Conservation (phyloP, 2,888 invertebrate genomes). For the Sphaerophoria taeniata region DNA sequence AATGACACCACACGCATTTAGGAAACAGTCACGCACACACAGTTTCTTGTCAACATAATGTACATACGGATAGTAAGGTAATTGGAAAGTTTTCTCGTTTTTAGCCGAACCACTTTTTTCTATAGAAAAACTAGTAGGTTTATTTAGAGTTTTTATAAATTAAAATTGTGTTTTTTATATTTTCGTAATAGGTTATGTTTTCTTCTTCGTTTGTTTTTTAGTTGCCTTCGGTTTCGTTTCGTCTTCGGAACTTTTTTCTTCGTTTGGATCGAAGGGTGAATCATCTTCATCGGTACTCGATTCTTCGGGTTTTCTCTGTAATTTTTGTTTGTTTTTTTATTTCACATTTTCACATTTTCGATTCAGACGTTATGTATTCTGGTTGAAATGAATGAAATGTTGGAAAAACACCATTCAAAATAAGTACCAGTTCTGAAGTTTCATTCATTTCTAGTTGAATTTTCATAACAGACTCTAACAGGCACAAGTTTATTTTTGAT, state of each 20-base stretch:
- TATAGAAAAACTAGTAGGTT: conserved; percentile 34
- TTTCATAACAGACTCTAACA: too few species aligned
- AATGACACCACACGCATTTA: conserved; percentile 35
- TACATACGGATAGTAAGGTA: conserved; percentile 62
- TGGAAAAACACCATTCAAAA: too few species aligned
- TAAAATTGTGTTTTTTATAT: background rate
- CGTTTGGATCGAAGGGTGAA: conserved; percentile 81
- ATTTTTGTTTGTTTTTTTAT: conserved; percentile 38
- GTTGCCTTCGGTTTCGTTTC: conserved; percentile 53
- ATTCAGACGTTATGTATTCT: background rate
- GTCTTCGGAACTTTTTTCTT: conserved; percentile 80
- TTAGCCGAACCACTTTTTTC: conserved; percentile 42
- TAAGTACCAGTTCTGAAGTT: too few species aligned
- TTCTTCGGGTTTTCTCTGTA: conserved; percentile 80
- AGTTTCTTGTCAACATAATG: conserved; percentile 45
- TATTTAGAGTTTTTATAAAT: background rate
- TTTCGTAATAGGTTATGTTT: conserved; percentile 19
- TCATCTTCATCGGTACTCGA: conserved; percentile 81
- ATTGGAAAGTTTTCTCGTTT: conserved; percentile 19
- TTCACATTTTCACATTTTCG: conserved; percentile 44
- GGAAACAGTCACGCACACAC: conserved; percentile 37
- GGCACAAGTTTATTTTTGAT: too few species aligned
- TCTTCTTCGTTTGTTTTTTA: conserved; percentile 35
- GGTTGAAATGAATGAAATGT: too few species aligned
- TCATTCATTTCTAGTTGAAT: too few species aligned